Conservation (phyloP, 2,888 invertebrate genomes). For the Luperina testacea region DNA sequence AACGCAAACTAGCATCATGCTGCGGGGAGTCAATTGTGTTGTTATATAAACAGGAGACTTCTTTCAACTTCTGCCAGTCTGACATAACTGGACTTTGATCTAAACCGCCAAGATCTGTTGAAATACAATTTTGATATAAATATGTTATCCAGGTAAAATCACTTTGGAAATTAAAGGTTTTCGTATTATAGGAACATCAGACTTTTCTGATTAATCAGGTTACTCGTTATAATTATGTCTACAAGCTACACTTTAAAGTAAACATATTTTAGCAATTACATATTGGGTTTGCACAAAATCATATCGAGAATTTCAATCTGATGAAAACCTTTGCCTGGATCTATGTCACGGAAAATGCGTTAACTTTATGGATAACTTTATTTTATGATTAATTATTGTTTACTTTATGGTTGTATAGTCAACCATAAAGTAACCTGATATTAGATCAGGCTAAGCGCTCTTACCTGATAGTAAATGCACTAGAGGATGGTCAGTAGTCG, state of each 20-base stretch:
- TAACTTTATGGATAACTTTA: background rate
- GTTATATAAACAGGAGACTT: constrained; percentile 92
- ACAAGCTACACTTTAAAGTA: background rate
- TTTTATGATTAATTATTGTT: background rate
- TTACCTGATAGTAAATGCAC: constrained; percentile 94
- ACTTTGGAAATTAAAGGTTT: background rate
- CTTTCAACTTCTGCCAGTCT: constrained; percentile 96
- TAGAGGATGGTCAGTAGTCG: constrained; percentile 92
- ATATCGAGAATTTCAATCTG: background rate
- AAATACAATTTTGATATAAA: background rate
- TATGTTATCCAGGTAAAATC: constrained; percentile 1
- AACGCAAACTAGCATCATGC: constrained; percentile 94
- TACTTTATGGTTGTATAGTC: background rate
- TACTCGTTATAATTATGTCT: too few relatives aligned
- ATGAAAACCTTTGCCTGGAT: background rate
- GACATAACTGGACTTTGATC: constrained; percentile 95
- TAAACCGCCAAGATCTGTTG: constrained; percentile 94
- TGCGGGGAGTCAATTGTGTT: constrained; percentile 92
- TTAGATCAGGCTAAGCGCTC: background rate
- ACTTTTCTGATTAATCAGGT: background rate
- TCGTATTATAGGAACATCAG: background rate
- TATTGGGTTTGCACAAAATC: background rate
- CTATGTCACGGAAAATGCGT: background rate
- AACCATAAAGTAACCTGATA: too few relatives aligned
- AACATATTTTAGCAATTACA: background rate